Percentiles rank a stretch among this genome's conserved stretches.
These are phyloP conservation scores for Nasonia giraulti DNA, from an alignment of 1,140 invertebrate species.

Conservation along the genomic window DNA sequence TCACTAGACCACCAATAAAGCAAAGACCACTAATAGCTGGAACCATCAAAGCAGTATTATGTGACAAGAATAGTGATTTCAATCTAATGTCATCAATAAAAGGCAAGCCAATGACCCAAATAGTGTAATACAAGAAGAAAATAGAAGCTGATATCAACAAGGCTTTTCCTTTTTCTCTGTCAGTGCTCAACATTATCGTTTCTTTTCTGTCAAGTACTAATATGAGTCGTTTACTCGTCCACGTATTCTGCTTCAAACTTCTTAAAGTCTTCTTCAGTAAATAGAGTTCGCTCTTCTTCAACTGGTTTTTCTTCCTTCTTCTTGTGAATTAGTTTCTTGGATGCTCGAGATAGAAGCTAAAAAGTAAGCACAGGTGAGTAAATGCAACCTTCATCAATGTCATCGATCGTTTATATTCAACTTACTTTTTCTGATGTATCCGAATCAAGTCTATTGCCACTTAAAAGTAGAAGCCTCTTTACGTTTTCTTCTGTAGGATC, in stretches of 20 bases:
- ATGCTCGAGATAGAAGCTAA: conserved; percentile 59
- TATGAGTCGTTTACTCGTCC: conserved; percentile 55
- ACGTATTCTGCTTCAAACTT: conserved; percentile 73
- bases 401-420: not conserved
- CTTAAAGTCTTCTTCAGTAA: conserved; percentile 76
- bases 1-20: conserved; percentile 79
- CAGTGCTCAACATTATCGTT: conserved; percentile 63
- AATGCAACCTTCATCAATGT: not conserved
- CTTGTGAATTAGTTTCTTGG: conserved; percentile 52
- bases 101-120: conserved; percentile 82
- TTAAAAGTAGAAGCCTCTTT: conserved; percentile 61
- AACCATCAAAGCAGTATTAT: conserved; percentile 77
- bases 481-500: conserved; percentile 66
- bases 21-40: conserved; percentile 78
- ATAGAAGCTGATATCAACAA: conserved; percentile 75
- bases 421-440: conserved; percentile 61
- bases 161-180: conserved; percentile 74
- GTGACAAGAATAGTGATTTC: conserved; percentile 77
- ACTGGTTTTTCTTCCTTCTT: conserved; percentile 57
- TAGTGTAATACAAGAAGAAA: conserved; percentile 78
- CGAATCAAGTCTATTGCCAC: conserved; percentile 54
- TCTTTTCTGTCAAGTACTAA: not conserved
- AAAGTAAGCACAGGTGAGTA: conserved; percentile 42
- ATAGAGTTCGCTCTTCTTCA: conserved; percentile 63
- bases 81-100: conserved; percentile 80